Percentiles rank a stretch among this genome's conserved stretches.
Conservation (phyloP, 2,888 invertebrate genomes). For the Ormyrus rosae region DNA sequence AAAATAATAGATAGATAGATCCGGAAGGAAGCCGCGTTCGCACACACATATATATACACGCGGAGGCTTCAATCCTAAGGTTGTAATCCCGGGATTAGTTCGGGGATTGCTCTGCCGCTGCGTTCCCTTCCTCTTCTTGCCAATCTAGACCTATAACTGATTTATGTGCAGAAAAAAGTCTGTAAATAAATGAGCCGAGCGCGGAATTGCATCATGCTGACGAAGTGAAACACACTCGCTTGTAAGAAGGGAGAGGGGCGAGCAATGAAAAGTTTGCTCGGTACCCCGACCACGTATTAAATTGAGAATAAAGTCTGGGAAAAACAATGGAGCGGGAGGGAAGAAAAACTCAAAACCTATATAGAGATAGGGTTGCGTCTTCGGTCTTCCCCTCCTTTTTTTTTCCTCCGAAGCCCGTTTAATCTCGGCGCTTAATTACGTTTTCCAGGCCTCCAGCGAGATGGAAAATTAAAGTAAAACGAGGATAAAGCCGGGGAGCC, state of each 20-base stretch:
- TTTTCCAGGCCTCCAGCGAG: constrained; percentile 44
- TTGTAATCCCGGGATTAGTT: too few relatives aligned
- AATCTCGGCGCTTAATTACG: constrained; percentile 40
- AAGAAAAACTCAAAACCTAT: background rate
- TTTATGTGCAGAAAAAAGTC: constrained; percentile 21
- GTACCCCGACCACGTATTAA: constrained; percentile 52
- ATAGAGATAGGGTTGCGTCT: background rate
- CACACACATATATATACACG: too few relatives aligned
- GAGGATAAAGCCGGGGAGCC: constrained; percentile 5
- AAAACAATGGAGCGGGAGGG: constrained; percentile 7
- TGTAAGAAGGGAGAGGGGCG: background rate
- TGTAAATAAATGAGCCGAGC: constrained; percentile 33
- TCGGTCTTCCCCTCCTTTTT: too few relatives aligned
- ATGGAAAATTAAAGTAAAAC: constrained; percentile 53
- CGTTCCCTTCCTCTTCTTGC: too few relatives aligned
- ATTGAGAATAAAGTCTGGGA: constrained; percentile 53
- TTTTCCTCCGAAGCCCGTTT: constrained; percentile 4
- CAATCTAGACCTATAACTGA: background rate
- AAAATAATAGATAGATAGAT: too few relatives aligned
- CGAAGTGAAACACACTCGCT: background rate
- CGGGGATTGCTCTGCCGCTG: too few relatives aligned
- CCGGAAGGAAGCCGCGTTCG: too few relatives aligned
- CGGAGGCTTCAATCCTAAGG: too few relatives aligned
- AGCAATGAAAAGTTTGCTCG: constrained; percentile 54
- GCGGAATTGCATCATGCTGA: background rate